These are phyloP conservation scores for Helicoverpa assulta DNA, from an alignment of 2,888 invertebrate genomes.

Conservation along the genomic window DNA sequence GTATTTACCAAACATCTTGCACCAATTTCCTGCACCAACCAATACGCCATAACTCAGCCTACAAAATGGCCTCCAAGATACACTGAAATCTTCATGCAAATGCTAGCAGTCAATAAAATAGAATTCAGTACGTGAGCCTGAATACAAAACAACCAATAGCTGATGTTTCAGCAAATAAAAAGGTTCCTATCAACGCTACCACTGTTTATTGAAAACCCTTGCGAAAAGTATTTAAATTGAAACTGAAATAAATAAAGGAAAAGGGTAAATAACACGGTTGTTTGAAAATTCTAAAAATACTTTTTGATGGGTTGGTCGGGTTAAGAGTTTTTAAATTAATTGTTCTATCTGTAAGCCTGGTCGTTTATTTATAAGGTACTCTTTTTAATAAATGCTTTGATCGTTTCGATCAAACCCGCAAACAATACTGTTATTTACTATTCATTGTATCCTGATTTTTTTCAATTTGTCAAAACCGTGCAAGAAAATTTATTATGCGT, in stretches of 20 bases:
- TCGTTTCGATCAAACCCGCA: no score
- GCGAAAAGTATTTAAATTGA: neutral
- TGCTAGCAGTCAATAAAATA: slow-evolving; percentile 44
- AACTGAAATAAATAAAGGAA: neutral
- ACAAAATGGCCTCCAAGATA: slow-evolving; percentile 1
- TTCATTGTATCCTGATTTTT: no score
- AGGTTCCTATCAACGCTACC: slow-evolving; percentile 10
- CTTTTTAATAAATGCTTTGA: no score
- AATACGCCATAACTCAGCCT: slow-evolving; percentile 17
- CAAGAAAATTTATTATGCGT: no score
- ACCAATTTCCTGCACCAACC: neutral
- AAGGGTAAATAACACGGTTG: slow-evolving; percentile 5
- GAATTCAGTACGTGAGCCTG: slow-evolving; percentile 2
- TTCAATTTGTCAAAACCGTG: no score
- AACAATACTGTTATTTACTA: no score
- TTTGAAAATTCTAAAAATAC: slow-evolving; percentile 14
- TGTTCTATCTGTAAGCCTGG: neutral
- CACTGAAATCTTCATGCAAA: slow-evolving; percentile 32
- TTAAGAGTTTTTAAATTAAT: neutral
- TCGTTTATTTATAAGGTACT: neutral
- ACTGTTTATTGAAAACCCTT: slow-evolving; percentile 4
- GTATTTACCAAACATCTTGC: neutral
- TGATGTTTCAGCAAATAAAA: slow-evolving; percentile 8
- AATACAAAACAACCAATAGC: slow-evolving; percentile 14
- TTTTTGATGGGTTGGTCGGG: neutral